Evolutionary conservation across 2,888 invertebrate species (phyloP), one percentile per base, ranked within the genome.

Genomic region (Lasioglossum oenotherae): DNA sequence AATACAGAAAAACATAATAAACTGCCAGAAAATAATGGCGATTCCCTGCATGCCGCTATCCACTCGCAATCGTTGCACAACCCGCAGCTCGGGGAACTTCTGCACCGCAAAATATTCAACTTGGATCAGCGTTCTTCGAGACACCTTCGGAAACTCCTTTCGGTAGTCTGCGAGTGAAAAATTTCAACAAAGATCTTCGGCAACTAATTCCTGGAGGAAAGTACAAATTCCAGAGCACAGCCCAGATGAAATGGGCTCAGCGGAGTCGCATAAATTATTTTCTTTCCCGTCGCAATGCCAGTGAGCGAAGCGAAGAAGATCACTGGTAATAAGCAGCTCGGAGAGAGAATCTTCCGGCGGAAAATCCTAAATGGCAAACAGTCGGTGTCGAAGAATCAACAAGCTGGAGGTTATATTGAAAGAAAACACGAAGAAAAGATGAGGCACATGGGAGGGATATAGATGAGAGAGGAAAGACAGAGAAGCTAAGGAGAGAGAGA

Each of bases 371-470:
- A 64, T 44, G 64, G 44, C 41, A 31, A 67, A 38, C 69, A 69
- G 69, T 38, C 38, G 38, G 69, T n/a, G 49, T 78, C n/a, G 69
- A 46, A 53, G 53, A 78, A 78, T 69, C 77, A 78, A 71, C 60
- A 76, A 76, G 38, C 53, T 76, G 41, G 69, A 49, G 49, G 69
- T 69, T 53, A 71, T 49, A 41, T 78, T 71, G 49, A 71, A 78
- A 46, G 27, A 78, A 78, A 69, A 69, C 23, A 69, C 41, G 23
- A 10, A 69, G 69, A n/a, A 69, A 23, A 69, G 38, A n/a, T 69
- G 67, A 69, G 35, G 69, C 35, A 69, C 23, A n/a, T 4, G 23
- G 38, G 14, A 19, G 16, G 31, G 64, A 31, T 64, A 35, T 4
- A 31, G 60, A 44, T 4, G n/a, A 75, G 53, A 19, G 31, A 12